Evolutionary conservation across 2,888 invertebrate genomes (phyloP).

Genomic region (Omphaloscelis lunosa): DNA sequence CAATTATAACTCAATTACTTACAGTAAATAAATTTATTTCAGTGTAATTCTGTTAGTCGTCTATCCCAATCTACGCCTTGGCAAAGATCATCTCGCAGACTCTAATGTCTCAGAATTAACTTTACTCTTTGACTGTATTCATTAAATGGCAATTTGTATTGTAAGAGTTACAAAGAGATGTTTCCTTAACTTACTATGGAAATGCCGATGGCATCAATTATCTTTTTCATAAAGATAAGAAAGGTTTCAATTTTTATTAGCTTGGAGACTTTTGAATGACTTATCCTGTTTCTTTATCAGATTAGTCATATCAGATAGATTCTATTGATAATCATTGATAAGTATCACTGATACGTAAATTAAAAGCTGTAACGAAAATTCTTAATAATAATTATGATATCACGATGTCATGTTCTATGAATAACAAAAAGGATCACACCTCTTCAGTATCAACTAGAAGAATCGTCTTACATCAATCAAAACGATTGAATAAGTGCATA

Average conservation of each 20-base stretch:
- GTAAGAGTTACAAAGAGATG: slow-evolving; percentile 43
- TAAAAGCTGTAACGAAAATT: neutral
- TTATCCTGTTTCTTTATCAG: neutral
- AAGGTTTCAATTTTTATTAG: slow-evolving; percentile 33
- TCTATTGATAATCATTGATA: slow-evolving; percentile 8
- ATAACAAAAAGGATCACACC: neutral
- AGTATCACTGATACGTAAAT: slow-evolving; percentile 26
- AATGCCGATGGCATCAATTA: slow-evolving; percentile 40
- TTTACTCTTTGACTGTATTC: slow-evolving; percentile 29
- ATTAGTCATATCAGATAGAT: slow-evolving; percentile 22
- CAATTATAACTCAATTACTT: slow-evolving; percentile 7
- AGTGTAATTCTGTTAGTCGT: slow-evolving; percentile 25
- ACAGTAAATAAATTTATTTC: slow-evolving; percentile 23
- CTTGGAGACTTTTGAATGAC: slow-evolving; percentile 5
- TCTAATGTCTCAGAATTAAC: slow-evolving; percentile 47
- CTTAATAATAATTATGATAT: neutral
- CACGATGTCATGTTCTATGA: neutral
- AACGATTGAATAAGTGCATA: neutral
- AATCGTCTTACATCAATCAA: neutral
- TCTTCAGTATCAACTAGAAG: neutral
- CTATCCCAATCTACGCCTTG: slow-evolving; percentile 29
- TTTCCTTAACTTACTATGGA: slow-evolving; percentile 30
- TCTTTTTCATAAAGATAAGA: slow-evolving; percentile 7
- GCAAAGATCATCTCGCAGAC: slow-evolving; percentile 46
- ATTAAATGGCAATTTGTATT: slow-evolving; percentile 42